A percentile compares a stretch with the other conserved stretches of the same genome.
These are phyloP conservation scores for Euplagia quadripunctaria DNA, from an alignment of 2,888 invertebrate genomes.

Conservation along the genomic window DNA sequence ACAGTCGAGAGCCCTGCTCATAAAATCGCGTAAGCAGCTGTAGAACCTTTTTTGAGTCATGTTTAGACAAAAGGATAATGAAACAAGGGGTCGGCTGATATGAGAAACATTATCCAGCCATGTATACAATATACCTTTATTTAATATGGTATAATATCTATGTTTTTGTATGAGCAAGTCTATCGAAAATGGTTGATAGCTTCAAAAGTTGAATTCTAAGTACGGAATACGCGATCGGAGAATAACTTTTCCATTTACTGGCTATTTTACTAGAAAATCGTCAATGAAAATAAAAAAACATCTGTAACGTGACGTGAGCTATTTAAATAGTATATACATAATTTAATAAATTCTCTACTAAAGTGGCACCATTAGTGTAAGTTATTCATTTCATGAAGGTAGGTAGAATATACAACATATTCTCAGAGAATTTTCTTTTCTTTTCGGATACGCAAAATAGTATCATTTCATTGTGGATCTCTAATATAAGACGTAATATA, in stretches of 20 bases:
- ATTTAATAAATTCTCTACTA: slow-evolving; percentile 30
- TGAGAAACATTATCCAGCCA: background rate
- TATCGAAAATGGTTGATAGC: background rate
- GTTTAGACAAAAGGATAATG: background rate
- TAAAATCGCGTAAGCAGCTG: background rate
- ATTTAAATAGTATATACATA: slow-evolving; percentile 25
- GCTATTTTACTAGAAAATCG: background rate
- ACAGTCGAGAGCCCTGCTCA: background rate
- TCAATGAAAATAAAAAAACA: slow-evolving; percentile 5
- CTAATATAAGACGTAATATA: slow-evolving; percentile 9
- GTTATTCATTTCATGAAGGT: slow-evolving; percentile 19
- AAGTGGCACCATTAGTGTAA: slow-evolving; percentile 41
- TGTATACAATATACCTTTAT: background rate
- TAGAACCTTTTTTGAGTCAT: background rate
- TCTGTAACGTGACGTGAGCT: slow-evolving; percentile 26
- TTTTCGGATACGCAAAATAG: slow-evolving; percentile 20
- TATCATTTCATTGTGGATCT: background rate
- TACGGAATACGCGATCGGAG: background rate
- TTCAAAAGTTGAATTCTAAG: background rate
- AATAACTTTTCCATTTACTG: background rate
- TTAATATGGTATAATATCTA: no score
- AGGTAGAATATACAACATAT: slow-evolving; percentile 24
- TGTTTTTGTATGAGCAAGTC: background rate
- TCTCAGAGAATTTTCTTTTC: slow-evolving; percentile 18
- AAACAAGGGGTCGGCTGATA: background rate